Evolutionary conservation across 1,140 invertebrate species (phyloP).

Genomic region (Onthophagus taurus): DNA sequence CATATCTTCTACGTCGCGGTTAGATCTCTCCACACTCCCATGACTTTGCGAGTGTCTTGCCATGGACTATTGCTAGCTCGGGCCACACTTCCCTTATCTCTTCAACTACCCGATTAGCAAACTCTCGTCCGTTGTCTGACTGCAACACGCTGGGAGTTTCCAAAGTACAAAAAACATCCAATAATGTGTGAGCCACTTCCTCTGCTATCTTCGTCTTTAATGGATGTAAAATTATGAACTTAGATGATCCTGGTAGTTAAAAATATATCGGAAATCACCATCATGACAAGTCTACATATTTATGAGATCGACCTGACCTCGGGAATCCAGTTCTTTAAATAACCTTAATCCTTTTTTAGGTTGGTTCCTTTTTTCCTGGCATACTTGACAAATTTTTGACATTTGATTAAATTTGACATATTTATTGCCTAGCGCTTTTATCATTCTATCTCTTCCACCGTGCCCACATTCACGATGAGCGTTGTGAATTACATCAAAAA

Average conservation of each 20-base stretch:
- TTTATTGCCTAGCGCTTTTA: too few relatives aligned
- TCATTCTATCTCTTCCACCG: too few relatives aligned
- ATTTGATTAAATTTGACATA: too few relatives aligned
- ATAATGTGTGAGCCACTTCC: background rate
- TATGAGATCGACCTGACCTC: too few relatives aligned
- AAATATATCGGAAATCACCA: background rate
- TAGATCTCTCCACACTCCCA: constrained; percentile 25
- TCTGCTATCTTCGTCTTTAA: constrained; percentile 5
- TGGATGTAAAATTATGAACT: background rate
- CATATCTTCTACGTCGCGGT: too few relatives aligned
- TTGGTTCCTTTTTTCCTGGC: too few relatives aligned
- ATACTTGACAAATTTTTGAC: too few relatives aligned
- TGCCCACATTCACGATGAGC: too few relatives aligned
- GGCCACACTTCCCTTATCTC: constrained; percentile 1
- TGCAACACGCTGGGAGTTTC: constrained; percentile 30
- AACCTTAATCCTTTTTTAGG: too few relatives aligned
- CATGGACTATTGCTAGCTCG: constrained; percentile 35
- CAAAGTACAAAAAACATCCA: constrained; percentile 15
- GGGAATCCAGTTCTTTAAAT: constrained; percentile 3
- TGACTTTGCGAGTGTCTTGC: constrained; percentile 29
- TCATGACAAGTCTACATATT: constrained; percentile 4
- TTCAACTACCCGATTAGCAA: constrained; percentile 9
- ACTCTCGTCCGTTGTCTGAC: constrained; percentile 20
- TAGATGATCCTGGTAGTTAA: constrained; percentile 3
- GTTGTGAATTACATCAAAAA: too few relatives aligned